Evolutionary conservation across 2,888 invertebrate genomes (phyloP).

Genomic region (Strigamia transsilvanica): DNA sequence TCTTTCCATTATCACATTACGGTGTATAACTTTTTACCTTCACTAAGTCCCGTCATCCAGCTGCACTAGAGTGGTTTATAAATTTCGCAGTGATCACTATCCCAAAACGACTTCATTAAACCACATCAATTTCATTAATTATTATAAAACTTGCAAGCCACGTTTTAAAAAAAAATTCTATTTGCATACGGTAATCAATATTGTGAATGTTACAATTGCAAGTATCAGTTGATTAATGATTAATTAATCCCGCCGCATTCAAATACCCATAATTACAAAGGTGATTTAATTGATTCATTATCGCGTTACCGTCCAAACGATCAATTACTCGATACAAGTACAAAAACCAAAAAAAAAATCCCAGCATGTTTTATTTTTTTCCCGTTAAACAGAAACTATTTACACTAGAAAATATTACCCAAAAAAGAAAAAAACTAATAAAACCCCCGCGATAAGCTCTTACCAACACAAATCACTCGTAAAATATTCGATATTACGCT

Average conservation of each 20-base stretch:
- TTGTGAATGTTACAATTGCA: neutral
- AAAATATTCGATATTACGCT: constrained; percentile 26
- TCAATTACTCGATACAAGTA: neutral
- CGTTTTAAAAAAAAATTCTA: no score
- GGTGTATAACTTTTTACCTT: no score
- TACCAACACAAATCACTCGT: constrained; percentile 4
- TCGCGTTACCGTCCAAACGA: neutral
- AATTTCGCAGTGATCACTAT: no score
- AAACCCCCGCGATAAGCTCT: neutral
- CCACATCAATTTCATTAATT: no score
- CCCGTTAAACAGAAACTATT: no score
- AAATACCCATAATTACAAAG: constrained; percentile 17
- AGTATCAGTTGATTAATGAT: neutral
- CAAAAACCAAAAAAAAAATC: neutral
- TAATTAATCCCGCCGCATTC: constrained; percentile 2
- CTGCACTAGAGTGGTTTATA: no score
- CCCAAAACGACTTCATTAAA: no score
- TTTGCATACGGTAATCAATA: no score
- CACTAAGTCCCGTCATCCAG: no score
- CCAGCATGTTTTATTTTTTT: no score
- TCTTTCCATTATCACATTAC: no score
- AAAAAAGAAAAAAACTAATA: neutral
- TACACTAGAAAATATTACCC: neutral
- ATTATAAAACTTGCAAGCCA: no score
- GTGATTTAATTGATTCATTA: neutral